Conservation (phyloP, 2,888 invertebrate genomes). For the Lucinisca nassula region DNA sequence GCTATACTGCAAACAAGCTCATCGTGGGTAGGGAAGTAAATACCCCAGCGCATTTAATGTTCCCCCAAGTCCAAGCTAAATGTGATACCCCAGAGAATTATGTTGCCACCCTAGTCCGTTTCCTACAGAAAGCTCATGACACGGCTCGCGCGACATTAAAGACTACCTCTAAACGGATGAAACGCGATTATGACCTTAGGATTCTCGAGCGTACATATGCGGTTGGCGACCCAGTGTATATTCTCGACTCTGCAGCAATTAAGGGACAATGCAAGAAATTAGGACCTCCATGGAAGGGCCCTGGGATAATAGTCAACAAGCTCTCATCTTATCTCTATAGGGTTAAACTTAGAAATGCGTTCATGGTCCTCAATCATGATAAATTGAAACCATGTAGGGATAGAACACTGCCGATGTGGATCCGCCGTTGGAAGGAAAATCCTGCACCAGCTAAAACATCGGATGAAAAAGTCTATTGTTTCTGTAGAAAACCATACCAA, state of each 20-base stretch:
- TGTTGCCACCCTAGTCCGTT: background rate
- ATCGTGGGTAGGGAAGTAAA: too few species aligned
- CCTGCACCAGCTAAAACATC: background rate
- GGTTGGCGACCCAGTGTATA: constrained; percentile 17
- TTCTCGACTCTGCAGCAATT: constrained; percentile 24
- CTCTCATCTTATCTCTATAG: constrained; percentile 26
- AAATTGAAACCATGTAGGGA: constrained; percentile 32
- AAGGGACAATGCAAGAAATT: constrained; percentile 38
- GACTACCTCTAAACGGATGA: constrained; percentile 14
- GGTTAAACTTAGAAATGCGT: constrained; percentile 19
- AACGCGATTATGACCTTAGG: constrained; percentile 33
- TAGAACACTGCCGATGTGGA: constrained; percentile 42
- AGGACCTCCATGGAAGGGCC: constrained; percentile 16
- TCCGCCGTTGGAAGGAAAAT: background rate
- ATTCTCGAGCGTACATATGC: constrained; percentile 6
- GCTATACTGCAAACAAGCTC: constrained; percentile 35
- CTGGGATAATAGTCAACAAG: background rate
- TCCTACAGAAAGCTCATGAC: constrained; percentile 15
- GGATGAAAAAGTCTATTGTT: constrained; percentile 6
- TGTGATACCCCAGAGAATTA: background rate
- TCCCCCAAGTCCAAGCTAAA: background rate
- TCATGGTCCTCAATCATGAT: constrained; percentile 39
- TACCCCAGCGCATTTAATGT: constrained; percentile 12
- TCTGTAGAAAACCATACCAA: background rate
- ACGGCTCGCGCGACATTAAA: constrained; percentile 17